Conservation (phyloP, 2,888 invertebrate species). For the Chrysina gloriosa region DNA sequence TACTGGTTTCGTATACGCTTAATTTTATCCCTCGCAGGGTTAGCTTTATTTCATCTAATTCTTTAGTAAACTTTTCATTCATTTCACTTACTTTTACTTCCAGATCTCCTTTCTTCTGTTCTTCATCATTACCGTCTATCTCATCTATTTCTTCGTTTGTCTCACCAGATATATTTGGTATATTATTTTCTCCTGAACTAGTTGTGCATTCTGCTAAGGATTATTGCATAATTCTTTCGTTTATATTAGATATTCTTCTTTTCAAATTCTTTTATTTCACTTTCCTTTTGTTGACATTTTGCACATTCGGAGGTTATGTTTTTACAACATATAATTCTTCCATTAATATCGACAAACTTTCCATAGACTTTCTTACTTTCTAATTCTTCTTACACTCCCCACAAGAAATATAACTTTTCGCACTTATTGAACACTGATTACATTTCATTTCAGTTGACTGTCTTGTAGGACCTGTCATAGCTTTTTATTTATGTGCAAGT, state of each 20-base stretch:
- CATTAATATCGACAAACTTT: not conserved
- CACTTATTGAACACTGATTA: not conserved
- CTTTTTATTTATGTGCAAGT: too few relatives aligned
- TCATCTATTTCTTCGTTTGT: not conserved
- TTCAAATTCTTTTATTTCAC: not conserved
- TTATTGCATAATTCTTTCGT: not conserved
- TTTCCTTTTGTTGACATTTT: not conserved
- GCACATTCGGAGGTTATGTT: not conserved
- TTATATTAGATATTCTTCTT: not conserved
- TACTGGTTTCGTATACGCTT: not conserved
- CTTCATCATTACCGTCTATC: not conserved
- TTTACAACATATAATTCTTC: not conserved
- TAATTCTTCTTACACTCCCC: not conserved
- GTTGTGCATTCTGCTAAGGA: not conserved
- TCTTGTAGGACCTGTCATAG: slow-evolving; percentile 6
- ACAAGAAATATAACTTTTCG: not conserved
- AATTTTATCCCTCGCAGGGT: not conserved
- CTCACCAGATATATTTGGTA: too few relatives aligned
- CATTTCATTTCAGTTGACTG: not conserved
- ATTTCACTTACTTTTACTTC: not conserved
- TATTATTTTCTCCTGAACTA: not conserved
- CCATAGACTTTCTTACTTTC: not conserved
- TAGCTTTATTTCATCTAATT: not conserved
- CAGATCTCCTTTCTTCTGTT: not conserved
- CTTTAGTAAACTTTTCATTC: too few relatives aligned